Conservation (phyloP, 2,888 invertebrate genomes). For the Heliconius aoede region DNA sequence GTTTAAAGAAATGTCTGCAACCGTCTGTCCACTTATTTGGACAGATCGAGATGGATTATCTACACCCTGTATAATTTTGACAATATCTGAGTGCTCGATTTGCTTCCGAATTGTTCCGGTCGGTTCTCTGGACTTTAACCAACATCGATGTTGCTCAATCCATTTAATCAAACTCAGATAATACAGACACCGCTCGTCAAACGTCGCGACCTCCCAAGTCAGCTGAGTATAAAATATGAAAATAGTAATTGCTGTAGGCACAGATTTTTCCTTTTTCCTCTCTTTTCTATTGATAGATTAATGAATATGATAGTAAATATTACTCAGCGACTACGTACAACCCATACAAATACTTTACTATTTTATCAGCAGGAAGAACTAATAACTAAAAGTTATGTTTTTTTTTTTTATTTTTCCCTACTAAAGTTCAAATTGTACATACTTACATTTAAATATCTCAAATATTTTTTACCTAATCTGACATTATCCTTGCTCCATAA, state of each 20-base stretch:
- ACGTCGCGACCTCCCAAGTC: not conserved
- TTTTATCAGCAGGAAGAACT: not conserved
- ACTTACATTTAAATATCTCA: not conserved
- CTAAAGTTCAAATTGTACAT: not conserved
- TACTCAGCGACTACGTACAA: not conserved
- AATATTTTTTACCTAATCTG: not conserved
- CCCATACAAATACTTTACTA: not conserved
- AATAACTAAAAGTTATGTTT: too few species aligned
- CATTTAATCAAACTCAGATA: not conserved
- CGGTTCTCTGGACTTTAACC: not conserved
- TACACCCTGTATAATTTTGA: not conserved
- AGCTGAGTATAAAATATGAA: not conserved
- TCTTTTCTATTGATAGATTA: not conserved
- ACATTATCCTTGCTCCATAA: conserved; percentile 26
- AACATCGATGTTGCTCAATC: not conserved
- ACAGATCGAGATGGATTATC: too few species aligned
- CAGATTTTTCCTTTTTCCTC: not conserved
- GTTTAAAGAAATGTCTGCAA: not conserved
- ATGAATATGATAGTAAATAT: not conserved
- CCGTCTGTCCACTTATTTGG: not conserved
- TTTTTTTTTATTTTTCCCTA: too few species aligned
- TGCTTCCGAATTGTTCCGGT: not conserved
- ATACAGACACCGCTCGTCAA: not conserved
- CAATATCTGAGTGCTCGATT: not conserved
- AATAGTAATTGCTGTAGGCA: not conserved